These are phyloP conservation scores for Plebejus argus DNA, from an alignment of 2,888 invertebrate genomes.

Conservation along the genomic window DNA sequence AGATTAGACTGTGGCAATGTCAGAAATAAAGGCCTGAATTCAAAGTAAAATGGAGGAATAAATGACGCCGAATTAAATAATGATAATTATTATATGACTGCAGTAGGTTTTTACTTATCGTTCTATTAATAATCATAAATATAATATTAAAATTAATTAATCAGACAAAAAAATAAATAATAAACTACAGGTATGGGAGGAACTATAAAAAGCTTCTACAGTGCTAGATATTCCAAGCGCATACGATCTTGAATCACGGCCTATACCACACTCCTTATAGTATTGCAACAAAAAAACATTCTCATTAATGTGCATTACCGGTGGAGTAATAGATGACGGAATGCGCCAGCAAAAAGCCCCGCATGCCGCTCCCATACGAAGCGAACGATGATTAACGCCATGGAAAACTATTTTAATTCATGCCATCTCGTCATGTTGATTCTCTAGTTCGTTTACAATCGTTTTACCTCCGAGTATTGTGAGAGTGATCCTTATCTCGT, in stretches of 20 bases:
- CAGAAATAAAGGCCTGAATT: background rate
- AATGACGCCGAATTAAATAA: background rate
- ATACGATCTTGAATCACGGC: background rate
- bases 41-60: background rate
- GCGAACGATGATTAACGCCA: background rate
- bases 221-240: background rate
- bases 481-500: background rate
- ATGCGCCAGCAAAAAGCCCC: constrained; percentile 34
- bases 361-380: constrained; percentile 37
- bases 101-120: background rate
- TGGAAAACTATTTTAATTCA: constrained; percentile 28
- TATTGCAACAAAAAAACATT: constrained; percentile 37
- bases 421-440: constrained; percentile 16
- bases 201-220: background rate
- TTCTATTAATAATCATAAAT: background rate
- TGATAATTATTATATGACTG: background rate
- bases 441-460: background rate
- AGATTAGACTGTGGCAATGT: background rate
- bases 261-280: constrained; percentile 33
- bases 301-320: constrained; percentile 43
- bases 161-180: background rate
- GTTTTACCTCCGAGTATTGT: background rate
- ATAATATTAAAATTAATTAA: background rate
- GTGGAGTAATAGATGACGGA: constrained; percentile 40
- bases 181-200: background rate